phyloP scores from a whole-genome alignment of 2,888 invertebrate genomes.

The Strigamia maritima region DNA sequence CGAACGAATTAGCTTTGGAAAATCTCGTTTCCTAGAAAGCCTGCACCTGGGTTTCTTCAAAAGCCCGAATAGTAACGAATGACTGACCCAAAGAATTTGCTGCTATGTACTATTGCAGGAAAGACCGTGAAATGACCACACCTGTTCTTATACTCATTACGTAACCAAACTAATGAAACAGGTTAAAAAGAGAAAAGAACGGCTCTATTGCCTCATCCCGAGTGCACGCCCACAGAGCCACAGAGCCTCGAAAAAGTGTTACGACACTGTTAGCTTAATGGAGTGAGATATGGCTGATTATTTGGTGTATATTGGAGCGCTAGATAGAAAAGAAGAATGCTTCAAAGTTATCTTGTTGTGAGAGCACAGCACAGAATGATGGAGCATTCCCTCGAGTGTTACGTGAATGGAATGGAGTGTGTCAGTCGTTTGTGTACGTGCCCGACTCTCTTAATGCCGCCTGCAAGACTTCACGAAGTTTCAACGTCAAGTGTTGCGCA shows the following conservation, averaged over 20 bases:
- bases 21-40: slow-evolving; percentile 14
- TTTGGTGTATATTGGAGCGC: slow-evolving; percentile 34
- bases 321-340: slow-evolving; percentile 32
- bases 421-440: slow-evolving; percentile 34
- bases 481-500: slow-evolving; percentile 21
- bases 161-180: slow-evolving; percentile 20
- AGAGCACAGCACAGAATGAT: slow-evolving; percentile 34
- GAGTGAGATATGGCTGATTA: slow-evolving; percentile 34
- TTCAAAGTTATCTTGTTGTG: slow-evolving; percentile 34
- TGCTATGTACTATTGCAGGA: no score
- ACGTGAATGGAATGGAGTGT: slow-evolving; percentile 34
- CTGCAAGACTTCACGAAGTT: background rate
- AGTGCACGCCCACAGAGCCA: background rate
- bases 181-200: background rate
- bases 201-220: background rate
- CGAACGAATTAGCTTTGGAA: background rate
- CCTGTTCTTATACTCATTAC: slow-evolving; percentile 21
- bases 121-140: background rate
- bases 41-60: slow-evolving; percentile 20
- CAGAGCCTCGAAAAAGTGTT: slow-evolving; percentile 5
- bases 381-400: slow-evolving; percentile 34
- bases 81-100: background rate
- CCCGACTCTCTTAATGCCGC: slow-evolving; percentile 28
- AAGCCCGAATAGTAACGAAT: background rate
- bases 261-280: slow-evolving; percentile 34